These are phyloP conservation scores for Spinus olivaceus DNA, from an alignment of 2,797 vertebrate species.

Conservation along the genomic window DNA sequence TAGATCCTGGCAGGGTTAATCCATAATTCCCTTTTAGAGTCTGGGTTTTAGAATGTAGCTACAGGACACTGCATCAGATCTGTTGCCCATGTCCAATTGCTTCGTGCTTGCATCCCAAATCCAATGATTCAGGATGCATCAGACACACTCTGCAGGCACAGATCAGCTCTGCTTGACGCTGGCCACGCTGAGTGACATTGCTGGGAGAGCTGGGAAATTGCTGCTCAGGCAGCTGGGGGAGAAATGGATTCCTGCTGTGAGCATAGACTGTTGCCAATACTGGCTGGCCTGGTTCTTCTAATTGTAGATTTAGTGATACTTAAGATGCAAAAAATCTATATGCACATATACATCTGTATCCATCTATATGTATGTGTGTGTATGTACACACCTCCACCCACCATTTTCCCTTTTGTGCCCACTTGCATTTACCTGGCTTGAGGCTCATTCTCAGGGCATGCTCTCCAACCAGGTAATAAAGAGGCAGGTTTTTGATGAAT, in stretches of 20 bases:
- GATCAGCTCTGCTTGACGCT: not conserved
- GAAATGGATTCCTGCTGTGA: not conserved
- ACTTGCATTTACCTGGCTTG: conserved; percentile 60
- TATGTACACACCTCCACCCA: rapidly evolving
- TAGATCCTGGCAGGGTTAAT: conserved; percentile 44
- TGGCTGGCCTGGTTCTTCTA: not conserved
- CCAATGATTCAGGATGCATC: conserved; percentile 38
- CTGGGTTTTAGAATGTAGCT: conserved; percentile 22
- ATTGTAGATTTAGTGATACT: not conserved
- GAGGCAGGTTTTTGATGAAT: conserved; percentile 25
- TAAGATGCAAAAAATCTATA: not conserved
- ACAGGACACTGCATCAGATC: conserved; percentile 41
- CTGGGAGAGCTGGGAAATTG: not conserved
- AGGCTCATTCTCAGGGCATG: conserved; percentile 32
- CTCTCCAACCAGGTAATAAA: conserved; percentile 56
- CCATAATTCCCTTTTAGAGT: conserved; percentile 32
- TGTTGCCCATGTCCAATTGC: conserved; percentile 51
- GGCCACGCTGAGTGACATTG: not conserved
- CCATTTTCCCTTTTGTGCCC: not conserved
- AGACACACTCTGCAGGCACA: conserved; percentile 35
- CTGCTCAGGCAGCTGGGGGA: rapidly evolving
- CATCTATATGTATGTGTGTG: rapidly evolving
- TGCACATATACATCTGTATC: not conserved
- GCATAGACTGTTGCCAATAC: not conserved
- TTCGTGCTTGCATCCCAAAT: conserved; percentile 50